Conservation (phyloP, 2,113 vertebrate species). For the Piprites chloris region DNA sequence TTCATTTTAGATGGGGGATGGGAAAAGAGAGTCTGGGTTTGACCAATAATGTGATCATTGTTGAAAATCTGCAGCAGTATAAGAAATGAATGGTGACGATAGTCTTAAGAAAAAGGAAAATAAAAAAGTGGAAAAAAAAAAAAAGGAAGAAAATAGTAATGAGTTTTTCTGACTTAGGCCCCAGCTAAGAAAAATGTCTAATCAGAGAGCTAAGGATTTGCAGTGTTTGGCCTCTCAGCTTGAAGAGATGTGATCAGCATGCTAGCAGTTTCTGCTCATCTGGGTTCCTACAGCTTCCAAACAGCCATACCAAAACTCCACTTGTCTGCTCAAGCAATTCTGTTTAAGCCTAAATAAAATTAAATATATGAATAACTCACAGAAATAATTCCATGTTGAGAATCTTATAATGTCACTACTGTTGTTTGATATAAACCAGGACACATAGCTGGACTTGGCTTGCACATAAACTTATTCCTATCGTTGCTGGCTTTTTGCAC, state of each 20-base stretch:
- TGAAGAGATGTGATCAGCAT: not conserved
- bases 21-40: not conserved
- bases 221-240: not conserved
- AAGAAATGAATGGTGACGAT: conserved; percentile 27
- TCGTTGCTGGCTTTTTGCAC: not conserved
- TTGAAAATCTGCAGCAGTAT: conserved; percentile 6
- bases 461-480: not conserved
- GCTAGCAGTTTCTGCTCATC: not conserved
- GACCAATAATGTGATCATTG: conserved; percentile 53
- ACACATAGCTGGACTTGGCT: not conserved
- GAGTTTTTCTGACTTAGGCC: conserved; percentile 24
- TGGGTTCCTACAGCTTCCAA: not conserved
- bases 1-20: not conserved
- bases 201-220: not conserved
- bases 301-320: not conserved
- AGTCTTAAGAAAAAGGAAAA: not conserved
- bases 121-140: not conserved
- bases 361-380: not conserved
- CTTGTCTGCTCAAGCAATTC: not conserved
- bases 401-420: not conserved
- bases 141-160: not conserved
- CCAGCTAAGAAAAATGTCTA: not conserved
- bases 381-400: not conserved
- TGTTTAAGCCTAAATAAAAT: not conserved
- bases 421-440: not conserved